Evolutionary conservation across 2,888 invertebrate species (phyloP), one percentile per base, ranked within the genome.

Genomic region (Flabesymbios commensalis): DNA sequence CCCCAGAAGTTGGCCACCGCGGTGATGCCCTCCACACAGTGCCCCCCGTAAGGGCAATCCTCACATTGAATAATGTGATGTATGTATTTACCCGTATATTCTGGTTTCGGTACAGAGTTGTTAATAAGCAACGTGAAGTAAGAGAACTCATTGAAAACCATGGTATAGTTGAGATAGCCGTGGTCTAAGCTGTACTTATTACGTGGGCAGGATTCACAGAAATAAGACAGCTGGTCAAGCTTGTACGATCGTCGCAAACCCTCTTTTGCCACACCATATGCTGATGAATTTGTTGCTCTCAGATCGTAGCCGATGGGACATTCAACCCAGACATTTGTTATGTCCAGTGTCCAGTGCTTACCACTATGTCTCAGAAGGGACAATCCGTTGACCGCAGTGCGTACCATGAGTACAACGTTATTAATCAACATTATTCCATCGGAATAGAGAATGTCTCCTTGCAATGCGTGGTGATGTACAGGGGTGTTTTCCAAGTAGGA

Each of bases 1-100:
- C 70, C 70, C 70, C 70, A 70, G 62, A 67, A 70, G 62, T 70
- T 70, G 22, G 61, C 62, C n/a, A 69, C 57, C 19, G 67, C 58
- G 5, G 61, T 60, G 42, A 70, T 70, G 28, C 66, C 64, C 31
- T 65, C 60, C 22, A 66, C 68, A 55, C 69, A 69, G 43, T 68
- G 65, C 1, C 68, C 69, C 10, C 69, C 69, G 55, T 69, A 69
- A 2, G 69, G 69, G 45, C 69, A 69, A 57, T 69, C 64, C 7
- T 41, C 39, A 47, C 69, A 69, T 49, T 62, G 32, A 33, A 69
- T 66, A 48, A 62, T 52, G 56, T 69, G 69, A 54, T 69, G 69
- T 26, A 59, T 49, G 49, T 69, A 66, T 17, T 47, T 59, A 14
- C 68, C 69, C 3, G 65, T 69, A 61, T 65, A 66, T 39, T 61